Percentiles rank a stretch among this genome's conserved stretches.
Evolutionary conservation across 1,140 invertebrate genomes (phyloP).

Genomic region (Gryon sp.): DNA sequence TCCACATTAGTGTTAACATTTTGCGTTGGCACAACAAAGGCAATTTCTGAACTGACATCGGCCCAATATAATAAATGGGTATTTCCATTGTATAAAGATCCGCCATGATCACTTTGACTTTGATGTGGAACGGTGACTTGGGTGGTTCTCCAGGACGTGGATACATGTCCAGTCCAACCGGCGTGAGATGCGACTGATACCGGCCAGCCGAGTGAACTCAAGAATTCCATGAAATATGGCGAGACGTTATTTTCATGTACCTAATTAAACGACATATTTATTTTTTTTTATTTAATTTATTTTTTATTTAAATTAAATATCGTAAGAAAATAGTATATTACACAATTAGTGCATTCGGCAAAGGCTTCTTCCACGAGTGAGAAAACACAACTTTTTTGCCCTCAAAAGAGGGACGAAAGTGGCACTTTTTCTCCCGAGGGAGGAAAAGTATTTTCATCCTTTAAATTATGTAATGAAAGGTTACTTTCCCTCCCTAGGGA

Average conservation of each 20-base stretch:
- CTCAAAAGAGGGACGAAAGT: no score
- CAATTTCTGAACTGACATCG: constrained; percentile 96
- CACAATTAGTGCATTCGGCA: no score
- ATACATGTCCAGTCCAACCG: constrained; percentile 93
- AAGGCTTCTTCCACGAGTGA: no score
- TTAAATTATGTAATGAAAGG: no score
- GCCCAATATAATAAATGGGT: constrained; percentile 95
- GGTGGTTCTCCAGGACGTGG: constrained; percentile 86
- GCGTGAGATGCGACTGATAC: constrained; percentile 90
- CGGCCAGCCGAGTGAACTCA: constrained; percentile 91
- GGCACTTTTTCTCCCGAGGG: no score
- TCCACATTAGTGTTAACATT: constrained; percentile 73
- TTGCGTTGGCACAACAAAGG: constrained; percentile 94
- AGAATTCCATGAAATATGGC: constrained; percentile 88
- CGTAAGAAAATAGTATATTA: no score
- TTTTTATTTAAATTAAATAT: no score
- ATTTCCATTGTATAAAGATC: constrained; percentile 85
- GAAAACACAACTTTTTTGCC: no score
- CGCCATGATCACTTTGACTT: constrained; percentile 80
- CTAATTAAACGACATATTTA: constrained; percentile 64
- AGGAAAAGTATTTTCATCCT: no score
- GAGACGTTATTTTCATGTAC: constrained; percentile 81
- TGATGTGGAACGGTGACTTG: constrained; percentile 67
- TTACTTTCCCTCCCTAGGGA: no score
- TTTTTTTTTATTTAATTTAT: no score